These are phyloP conservation scores for Caenorhabditis briggsae DNA, from an alignment of 1,140 invertebrate genomes.

Conservation along the genomic window DNA sequence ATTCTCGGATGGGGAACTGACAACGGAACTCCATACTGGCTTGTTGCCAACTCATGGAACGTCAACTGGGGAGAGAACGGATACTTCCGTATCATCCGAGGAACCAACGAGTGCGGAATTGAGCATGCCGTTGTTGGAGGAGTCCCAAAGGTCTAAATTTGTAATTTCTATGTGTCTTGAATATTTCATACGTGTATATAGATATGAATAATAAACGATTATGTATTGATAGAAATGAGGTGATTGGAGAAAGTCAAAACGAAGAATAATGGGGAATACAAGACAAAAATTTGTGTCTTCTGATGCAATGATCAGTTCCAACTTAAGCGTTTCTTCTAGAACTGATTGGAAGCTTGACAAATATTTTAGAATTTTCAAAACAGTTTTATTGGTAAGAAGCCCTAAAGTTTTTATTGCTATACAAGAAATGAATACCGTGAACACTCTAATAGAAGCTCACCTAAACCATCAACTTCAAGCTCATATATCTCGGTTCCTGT, in stretches of 20 bases:
- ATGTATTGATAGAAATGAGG: neutral
- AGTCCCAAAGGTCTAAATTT: constrained; percentile 80
- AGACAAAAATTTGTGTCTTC: neutral
- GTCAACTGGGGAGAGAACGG: constrained; percentile 69
- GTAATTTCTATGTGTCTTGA: neutral
- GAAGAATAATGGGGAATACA: neutral
- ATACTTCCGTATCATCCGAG: constrained; percentile 89
- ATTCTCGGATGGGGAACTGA: constrained; percentile 90
- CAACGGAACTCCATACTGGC: constrained; percentile 86
- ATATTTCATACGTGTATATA: constrained; percentile 32
- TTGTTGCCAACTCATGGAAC: constrained; percentile 85
- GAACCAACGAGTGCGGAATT: constrained; percentile 88
- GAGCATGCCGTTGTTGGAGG: constrained; percentile 86
- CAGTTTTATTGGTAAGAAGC: too few species aligned
- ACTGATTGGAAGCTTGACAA: neutral
- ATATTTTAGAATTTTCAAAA: too few species aligned
- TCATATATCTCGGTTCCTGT: too few species aligned
- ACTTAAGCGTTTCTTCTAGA: neutral
- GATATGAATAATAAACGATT: constrained; percentile 39
- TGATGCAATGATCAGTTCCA: constrained; percentile 16
- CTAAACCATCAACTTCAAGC: too few species aligned
- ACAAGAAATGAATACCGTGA: too few species aligned
- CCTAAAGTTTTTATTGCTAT: too few species aligned
- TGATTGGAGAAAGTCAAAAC: neutral
- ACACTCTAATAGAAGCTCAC: too few species aligned